Percentiles rank a stretch among this genome's conserved stretches.
Evolutionary conservation across 2,113 vertebrate genomes (phyloP).

Genomic region (Caranx melampygus): DNA sequence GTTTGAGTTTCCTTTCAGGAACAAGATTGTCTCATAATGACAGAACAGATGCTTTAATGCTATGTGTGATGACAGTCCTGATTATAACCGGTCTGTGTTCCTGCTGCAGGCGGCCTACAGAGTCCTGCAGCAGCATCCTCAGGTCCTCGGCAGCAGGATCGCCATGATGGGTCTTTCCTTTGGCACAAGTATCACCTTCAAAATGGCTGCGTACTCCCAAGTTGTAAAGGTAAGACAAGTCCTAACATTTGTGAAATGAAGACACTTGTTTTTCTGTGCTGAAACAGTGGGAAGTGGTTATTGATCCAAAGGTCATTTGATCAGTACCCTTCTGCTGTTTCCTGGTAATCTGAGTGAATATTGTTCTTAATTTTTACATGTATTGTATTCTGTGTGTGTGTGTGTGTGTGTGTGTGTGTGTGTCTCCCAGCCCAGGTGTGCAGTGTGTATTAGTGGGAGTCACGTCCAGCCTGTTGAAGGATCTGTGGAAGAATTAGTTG

Average conservation of each 20-base stretch:
- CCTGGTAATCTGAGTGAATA: too few species aligned
- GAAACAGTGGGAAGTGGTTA: too few species aligned
- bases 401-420: not conserved
- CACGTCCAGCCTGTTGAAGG: constrained; percentile 51
- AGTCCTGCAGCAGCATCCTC: constrained; percentile 67
- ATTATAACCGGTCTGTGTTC: not conserved
- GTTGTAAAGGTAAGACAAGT: constrained; percentile 52
- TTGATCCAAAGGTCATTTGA: too few species aligned
- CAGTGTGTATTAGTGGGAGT: constrained; percentile 59
- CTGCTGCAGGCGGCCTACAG: constrained; percentile 57
- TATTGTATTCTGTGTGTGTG: too few species aligned
- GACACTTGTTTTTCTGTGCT: too few species aligned
- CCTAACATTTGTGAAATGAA: too few species aligned
- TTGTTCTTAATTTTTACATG: too few species aligned
- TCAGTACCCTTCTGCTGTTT: too few species aligned
- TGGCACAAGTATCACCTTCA: constrained; percentile 49
- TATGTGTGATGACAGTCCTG: too few species aligned
- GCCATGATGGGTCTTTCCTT: constrained; percentile 73
- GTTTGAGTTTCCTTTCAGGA: too few species aligned
- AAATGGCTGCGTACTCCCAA: constrained; percentile 60
- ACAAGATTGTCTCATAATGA: too few species aligned
- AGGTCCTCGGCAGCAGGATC: constrained; percentile 66
- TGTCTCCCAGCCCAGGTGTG: constrained; percentile 65
- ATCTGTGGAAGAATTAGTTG: constrained; percentile 10
- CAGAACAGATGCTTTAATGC: too few species aligned